These are phyloP conservation scores for Triplophysa siluroides DNA, from an alignment of 2,113 vertebrate genomes.

Conservation along the genomic window DNA sequence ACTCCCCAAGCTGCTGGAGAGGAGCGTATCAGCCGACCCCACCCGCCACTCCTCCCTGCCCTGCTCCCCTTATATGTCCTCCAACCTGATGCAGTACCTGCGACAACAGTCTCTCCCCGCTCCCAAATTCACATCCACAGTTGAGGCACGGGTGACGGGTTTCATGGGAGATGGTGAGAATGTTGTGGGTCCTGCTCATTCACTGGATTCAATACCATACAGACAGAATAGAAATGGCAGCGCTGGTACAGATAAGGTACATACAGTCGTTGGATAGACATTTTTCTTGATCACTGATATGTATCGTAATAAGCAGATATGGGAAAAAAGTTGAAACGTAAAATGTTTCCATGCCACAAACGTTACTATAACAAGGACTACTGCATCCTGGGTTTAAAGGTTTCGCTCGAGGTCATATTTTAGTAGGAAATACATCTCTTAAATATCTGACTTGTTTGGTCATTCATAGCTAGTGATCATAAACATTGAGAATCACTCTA, in stretches of 20 bases:
- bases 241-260: constrained; percentile 83
- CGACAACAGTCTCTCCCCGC: constrained; percentile 88
- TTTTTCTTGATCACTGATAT: neutral
- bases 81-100: constrained; percentile 84
- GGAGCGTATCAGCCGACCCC: constrained; percentile 91
- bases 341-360: too few species aligned
- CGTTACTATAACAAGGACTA: too few species aligned
- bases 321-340: too few species aligned
- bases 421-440: too few species aligned
- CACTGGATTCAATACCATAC: constrained; percentile 88
- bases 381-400: too few species aligned
- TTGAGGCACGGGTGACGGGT: constrained; percentile 84
- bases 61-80: constrained; percentile 58
- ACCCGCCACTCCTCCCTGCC: constrained; percentile 65
- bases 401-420: too few species aligned
- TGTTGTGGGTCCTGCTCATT: constrained; percentile 64
- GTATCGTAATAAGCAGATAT: too few species aligned
- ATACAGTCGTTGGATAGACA: neutral
- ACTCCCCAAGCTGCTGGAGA: constrained; percentile 92
- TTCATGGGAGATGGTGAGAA: constrained; percentile 38
- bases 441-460: too few species aligned
- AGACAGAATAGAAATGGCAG: constrained; percentile 76
- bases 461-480: too few species aligned
- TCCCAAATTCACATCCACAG: constrained; percentile 90
- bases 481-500: too few species aligned